phyloP scores from a whole-genome alignment of 53 echinoderm and acorn worm species.

The Patiria pectinifera region DNA sequence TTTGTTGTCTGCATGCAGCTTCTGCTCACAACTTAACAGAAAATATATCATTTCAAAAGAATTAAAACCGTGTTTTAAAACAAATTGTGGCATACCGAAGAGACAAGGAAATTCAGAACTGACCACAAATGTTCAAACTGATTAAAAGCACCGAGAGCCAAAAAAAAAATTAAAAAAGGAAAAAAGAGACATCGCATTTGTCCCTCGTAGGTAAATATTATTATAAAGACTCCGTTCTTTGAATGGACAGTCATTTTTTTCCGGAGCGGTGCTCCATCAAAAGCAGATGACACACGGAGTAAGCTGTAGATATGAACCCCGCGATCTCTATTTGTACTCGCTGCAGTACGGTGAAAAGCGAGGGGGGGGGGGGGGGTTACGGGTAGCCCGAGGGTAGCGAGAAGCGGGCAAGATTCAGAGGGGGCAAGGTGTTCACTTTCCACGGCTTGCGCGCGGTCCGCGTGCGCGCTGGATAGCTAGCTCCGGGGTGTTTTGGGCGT shows the following conservation, averaged over 20 bases:
- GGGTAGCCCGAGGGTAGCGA: neutral
- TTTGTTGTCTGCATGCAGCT: no score
- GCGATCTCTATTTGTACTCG: neutral
- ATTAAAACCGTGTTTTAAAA: no score
- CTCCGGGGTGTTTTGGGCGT: neutral
- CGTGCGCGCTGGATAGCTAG: neutral
- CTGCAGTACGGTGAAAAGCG: neutral
- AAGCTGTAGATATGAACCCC: neutral
- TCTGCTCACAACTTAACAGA: no score
- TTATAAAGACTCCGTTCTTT: neutral
- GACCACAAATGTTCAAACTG: no score
- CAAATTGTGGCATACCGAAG: no score
- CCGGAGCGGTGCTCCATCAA: neutral
- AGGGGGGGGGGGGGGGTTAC: neutral
- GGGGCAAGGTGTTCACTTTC: neutral
- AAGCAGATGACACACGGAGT: neutral
- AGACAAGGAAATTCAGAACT: no score
- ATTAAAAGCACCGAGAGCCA: no score
- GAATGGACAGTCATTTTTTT: neutral
- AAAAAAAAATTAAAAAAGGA: no score
- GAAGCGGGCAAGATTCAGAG: neutral
- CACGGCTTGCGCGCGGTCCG: neutral
- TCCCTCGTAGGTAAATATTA: neutral
- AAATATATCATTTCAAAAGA: no score
- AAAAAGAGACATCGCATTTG: no score